phyloP scores from a whole-genome alignment of 2,797 vertebrate genomes.

The Glyptemys insculpta region DNA sequence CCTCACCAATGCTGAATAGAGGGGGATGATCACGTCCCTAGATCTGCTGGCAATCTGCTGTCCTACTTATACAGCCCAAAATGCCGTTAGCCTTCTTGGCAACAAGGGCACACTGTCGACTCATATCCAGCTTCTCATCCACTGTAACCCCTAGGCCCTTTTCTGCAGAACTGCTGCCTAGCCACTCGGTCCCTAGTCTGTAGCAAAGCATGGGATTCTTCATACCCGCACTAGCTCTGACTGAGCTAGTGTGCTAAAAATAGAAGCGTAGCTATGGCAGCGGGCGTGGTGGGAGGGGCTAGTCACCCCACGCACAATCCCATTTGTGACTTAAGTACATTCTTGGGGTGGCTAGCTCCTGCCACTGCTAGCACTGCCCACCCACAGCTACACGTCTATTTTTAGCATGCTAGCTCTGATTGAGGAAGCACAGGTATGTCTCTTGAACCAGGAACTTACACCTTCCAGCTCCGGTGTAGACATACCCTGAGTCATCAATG shows the following conservation, averaged over 20 bases:
- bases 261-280: background rate
- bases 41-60: too few species aligned
- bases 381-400: background rate
- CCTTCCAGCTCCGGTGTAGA: background rate
- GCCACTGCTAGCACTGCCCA: background rate
- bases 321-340: background rate
- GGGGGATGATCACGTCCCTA: too few species aligned
- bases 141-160: too few species aligned
- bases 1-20: too few species aligned
- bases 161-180: too few species aligned
- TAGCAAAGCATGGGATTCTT: too few species aligned
- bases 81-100: too few species aligned
- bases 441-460: background rate
- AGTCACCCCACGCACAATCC: background rate
- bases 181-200: too few species aligned
- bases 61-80: too few species aligned
- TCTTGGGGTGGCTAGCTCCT: background rate
- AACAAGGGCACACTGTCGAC: too few species aligned
- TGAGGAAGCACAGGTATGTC: background rate
- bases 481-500: fast-evolving
- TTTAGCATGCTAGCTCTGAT: background rate
- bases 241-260: background rate
- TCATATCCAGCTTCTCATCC: too few species aligned
- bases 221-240: background rate
- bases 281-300: background rate